Percentiles rank a stretch among this genome's conserved stretches.
These are phyloP conservation scores for Chelonia mydas DNA, from an alignment of 2,797 vertebrate species.

Conservation along the genomic window DNA sequence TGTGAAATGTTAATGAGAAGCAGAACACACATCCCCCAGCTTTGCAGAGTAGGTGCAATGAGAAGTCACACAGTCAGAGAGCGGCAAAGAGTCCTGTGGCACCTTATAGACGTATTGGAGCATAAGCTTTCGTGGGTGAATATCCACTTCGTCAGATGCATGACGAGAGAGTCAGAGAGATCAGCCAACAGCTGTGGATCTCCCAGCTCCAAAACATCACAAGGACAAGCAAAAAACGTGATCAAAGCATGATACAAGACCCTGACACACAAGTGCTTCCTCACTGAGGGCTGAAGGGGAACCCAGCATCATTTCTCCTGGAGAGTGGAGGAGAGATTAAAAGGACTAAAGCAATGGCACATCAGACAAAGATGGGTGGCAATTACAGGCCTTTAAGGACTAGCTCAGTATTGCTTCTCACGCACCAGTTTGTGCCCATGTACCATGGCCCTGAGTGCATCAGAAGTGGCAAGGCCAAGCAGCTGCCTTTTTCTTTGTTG, in stretches of 20 bases:
- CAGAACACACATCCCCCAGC: background rate
- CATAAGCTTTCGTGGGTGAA: too few relatives aligned
- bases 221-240: rapidly evolving
- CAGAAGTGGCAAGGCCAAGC: background rate
- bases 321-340: background rate
- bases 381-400: background rate
- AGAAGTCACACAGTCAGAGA: background rate
- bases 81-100: too few relatives aligned
- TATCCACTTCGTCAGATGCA: too few relatives aligned
- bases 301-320: background rate
- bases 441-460: background rate
- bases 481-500: background rate
- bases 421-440: background rate
- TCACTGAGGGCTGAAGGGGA: background rate
- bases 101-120: too few relatives aligned
- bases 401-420: background rate
- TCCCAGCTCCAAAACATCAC: background rate
- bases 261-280: background rate
- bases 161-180: background rate
- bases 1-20: background rate
- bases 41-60: background rate
- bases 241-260: background rate
- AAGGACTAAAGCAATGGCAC: rapidly evolving
- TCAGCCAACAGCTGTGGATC: background rate
- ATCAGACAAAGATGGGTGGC: background rate